Evolutionary conservation across 1,140 invertebrate species (phyloP), one percentile per base, ranked within the genome.

Genomic region (Pseudomyrmex flavicornis): DNA sequence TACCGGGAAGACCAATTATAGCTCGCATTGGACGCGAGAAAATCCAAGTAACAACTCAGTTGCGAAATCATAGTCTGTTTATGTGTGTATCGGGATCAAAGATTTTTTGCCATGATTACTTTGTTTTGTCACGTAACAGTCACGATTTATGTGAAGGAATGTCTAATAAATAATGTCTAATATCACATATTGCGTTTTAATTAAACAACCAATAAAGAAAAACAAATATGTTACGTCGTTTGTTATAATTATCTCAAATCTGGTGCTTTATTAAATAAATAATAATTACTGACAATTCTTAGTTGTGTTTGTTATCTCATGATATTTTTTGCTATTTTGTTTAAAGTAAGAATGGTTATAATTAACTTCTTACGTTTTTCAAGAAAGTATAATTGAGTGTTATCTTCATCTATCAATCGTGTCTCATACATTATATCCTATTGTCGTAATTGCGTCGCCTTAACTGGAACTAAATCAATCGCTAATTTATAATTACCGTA

Each of bases 1-100:
- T 83, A 83, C 73, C 63, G 44, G 22, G 82, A 83, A 83, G 22
- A 7, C 61, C 26, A 77, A 50, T 83, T 83, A 79, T 79, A 76
- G 54, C 74, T 61, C 26, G 44, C 54, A 76, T 26, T 22, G 17
- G 52, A 61, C 62, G 56, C 61, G 61, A 20, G 62, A 62, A 77
- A 83, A 83, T 69, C 26, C 26, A n/a, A 83, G 79, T 83, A 83
- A 83, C 70, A 46, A 72, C 44, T 17, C 13, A 48, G 15, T 75
- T 82, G 59, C 48, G 26, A 82, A 75, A 82, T 2, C 13, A 12
- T 5, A 44, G 0, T 56, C 10, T 2, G 3, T 69, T 12, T 8
- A 22, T 12, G 15, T 52, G 48, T 17, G 9, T 59, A 61, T 61
- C 10, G 10, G 10, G 20, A 63, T 26, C 20, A 48, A 59, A 46